A percentile compares a stretch with the other conserved stretches of the same genome.
These are phyloP conservation scores for Conchocele bisecta DNA, from an alignment of 2,888 invertebrate species.

Conservation along the genomic window DNA sequence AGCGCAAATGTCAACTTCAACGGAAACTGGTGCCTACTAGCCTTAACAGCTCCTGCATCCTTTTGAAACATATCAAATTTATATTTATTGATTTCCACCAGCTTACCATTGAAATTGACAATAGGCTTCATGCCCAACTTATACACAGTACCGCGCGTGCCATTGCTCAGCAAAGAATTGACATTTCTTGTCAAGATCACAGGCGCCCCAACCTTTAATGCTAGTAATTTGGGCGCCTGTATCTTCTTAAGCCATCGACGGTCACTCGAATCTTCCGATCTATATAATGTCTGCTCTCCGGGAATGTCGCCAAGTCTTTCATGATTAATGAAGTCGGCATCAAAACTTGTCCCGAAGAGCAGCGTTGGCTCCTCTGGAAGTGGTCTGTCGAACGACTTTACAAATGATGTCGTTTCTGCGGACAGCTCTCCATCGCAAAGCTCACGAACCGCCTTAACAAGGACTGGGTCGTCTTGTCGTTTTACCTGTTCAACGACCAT, in stretches of 20 bases:
- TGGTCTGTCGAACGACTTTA: not conserved
- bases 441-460: slow-evolving; percentile 1
- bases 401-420: not conserved
- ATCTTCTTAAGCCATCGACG: not conserved
- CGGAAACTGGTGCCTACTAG: slow-evolving; percentile 5
- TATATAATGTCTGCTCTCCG: not conserved
- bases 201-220: slow-evolving; percentile 6
- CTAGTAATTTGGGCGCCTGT: not conserved
- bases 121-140: not conserved
- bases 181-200: not conserved
- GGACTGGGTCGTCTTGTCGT: not conserved
- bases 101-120: not conserved
- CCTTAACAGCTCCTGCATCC: not conserved
- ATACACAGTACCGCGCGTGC: not conserved
- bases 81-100: not conserved
- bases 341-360: slow-evolving; percentile 5
- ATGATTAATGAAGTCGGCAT: not conserved
- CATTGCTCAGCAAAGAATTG: not conserved
- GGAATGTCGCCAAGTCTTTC: not conserved
- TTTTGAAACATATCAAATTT: not conserved
- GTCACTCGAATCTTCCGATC: not conserved
- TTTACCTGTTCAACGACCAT: not conserved
- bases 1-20: slow-evolving; percentile 1
- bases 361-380: not conserved
- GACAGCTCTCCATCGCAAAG: slow-evolving; percentile 4